These are phyloP conservation scores for Tetranychus urticae DNA, from an alignment of 1,140 invertebrate genomes.

Conservation along the genomic window DNA sequence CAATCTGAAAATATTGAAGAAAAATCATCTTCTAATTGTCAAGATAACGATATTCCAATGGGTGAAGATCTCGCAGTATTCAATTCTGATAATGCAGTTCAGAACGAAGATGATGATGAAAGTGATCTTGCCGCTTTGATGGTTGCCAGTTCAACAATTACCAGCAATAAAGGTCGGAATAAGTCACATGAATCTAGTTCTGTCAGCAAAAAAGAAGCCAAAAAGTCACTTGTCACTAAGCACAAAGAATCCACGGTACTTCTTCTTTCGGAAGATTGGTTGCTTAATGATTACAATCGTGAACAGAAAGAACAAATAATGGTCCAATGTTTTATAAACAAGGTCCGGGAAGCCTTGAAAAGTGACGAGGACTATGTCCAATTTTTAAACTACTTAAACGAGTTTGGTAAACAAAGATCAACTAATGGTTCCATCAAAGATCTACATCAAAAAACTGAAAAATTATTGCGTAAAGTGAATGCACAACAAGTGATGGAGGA, in stretches of 20 bases:
- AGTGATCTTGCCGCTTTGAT: slow-evolving; percentile 6
- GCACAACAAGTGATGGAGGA: slow-evolving; percentile 3
- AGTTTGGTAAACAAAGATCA: background rate
- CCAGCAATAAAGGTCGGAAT: background rate
- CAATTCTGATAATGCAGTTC: background rate
- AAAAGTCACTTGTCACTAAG: background rate
- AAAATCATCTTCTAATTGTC: too few species aligned
- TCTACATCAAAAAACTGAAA: slow-evolving; percentile 1
- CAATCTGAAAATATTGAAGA: too few species aligned
- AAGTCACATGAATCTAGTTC: background rate
- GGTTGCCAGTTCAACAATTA: slow-evolving; percentile 7
- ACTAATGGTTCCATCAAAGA: background rate
- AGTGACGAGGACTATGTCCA: background rate
- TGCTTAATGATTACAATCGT: background rate
- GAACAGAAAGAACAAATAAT: slow-evolving; percentile 1
- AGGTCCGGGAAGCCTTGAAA: background rate
- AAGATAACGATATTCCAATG: background rate
- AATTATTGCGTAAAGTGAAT: background rate
- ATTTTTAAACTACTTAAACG: background rate
- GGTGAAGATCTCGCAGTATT: background rate
- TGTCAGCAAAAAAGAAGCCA: background rate
- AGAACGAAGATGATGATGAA: slow-evolving; percentile 3
- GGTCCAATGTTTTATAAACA: background rate
- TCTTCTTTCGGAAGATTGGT: background rate
- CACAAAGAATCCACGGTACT: slow-evolving; percentile 1